Conservation (phyloP, 2,797 vertebrate genomes). For the Myotis myotis region DNA sequence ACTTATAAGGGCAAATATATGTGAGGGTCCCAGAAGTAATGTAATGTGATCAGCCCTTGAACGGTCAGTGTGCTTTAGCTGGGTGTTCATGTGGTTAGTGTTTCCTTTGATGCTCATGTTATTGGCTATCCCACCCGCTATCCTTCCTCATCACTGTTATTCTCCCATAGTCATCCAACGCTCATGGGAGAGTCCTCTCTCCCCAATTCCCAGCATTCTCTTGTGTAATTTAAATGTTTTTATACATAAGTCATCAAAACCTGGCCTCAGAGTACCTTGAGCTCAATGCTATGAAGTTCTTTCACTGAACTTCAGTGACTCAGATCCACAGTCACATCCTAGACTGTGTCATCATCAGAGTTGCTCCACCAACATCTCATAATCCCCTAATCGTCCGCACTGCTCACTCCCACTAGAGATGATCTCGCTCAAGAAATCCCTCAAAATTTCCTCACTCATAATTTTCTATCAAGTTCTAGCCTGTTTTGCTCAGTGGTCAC, state of each 20-base stretch:
- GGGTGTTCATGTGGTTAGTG: background rate
- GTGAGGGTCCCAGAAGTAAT: background rate
- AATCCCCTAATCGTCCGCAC: background rate
- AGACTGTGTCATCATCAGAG: background rate
- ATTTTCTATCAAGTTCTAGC: background rate
- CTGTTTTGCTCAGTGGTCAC: no score
- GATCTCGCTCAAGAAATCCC: background rate
- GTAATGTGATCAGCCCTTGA: background rate
- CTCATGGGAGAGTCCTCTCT: background rate
- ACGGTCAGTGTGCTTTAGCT: background rate
- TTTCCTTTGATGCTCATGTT: background rate
- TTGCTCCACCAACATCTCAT: background rate
- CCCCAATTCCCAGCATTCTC: background rate
- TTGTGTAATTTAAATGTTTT: background rate
- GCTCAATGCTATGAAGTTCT: background rate
- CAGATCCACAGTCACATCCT: background rate
- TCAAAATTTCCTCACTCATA: background rate
- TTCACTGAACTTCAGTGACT: background rate
- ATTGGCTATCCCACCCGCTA: rapidly evolving
- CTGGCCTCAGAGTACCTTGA: background rate
- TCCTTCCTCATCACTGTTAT: background rate
- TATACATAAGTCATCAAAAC: background rate
- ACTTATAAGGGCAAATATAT: background rate
- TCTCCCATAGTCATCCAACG: background rate
- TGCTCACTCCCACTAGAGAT: background rate